These are phyloP conservation scores for Falco naumanni DNA, from an alignment of 2,797 vertebrate genomes.

Conservation along the genomic window DNA sequence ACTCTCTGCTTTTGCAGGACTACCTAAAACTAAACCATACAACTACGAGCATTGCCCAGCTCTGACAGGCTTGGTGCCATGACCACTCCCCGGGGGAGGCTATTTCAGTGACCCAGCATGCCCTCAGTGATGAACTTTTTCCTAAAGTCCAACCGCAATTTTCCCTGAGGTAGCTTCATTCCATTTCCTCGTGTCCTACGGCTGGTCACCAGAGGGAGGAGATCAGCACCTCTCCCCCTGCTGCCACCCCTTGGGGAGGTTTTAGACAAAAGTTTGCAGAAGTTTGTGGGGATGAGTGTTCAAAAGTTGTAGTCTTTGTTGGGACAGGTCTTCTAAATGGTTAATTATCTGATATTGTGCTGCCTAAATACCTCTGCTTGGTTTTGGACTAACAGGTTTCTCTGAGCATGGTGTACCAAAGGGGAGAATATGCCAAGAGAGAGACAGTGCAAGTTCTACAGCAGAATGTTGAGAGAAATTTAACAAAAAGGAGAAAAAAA, in stretches of 20 bases:
- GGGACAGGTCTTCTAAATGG: background rate
- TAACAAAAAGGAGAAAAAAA: too few relatives aligned
- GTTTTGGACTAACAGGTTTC: background rate
- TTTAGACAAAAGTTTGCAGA: background rate
- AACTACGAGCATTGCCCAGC: background rate
- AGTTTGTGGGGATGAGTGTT: rapidly evolving
- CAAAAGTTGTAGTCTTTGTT: background rate
- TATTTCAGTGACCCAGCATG: background rate
- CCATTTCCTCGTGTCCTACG: background rate
- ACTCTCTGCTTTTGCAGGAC: background rate
- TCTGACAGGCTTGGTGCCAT: background rate
- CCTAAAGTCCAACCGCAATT: background rate
- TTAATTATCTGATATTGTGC: background rate
- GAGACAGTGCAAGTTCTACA: background rate
- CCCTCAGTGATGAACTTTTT: too few relatives aligned
- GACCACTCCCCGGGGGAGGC: background rate
- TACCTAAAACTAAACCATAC: background rate
- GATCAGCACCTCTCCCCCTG: background rate
- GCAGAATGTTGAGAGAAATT: background rate
- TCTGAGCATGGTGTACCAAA: background rate
- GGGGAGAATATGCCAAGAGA: background rate
- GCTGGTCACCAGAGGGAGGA: background rate
- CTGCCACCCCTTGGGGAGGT: too few relatives aligned
- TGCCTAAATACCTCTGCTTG: background rate
- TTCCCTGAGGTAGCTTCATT: background rate